phyloP scores from a whole-genome alignment of 2,113 vertebrate genomes.

The Eulemur macaco region DNA sequence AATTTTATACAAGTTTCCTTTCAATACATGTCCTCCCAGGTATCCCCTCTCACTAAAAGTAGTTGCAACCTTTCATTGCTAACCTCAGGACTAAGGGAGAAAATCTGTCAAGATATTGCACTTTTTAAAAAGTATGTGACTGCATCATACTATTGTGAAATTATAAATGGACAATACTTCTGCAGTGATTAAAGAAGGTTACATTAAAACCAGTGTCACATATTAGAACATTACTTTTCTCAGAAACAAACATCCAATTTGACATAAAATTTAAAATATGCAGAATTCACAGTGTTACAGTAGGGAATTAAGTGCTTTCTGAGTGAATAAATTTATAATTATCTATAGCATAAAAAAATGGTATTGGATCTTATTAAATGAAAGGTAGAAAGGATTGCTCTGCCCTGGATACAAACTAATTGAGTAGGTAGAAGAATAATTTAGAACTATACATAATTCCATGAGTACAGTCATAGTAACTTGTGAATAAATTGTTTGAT shows the following conservation, averaged over 20 bases:
- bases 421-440: neutral
- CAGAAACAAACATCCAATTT: neutral
- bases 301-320: neutral
- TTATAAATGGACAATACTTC: neutral
- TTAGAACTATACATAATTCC: neutral
- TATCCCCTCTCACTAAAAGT: neutral
- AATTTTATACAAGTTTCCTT: neutral
- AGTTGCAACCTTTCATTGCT: neutral
- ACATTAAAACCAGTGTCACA: neutral
- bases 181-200: neutral
- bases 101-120: neutral
- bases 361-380: neutral
- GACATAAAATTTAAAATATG: neutral
- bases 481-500: neutral
- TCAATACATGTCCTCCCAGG: neutral
- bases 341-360: neutral
- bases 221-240: neutral
- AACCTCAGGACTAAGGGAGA: neutral
- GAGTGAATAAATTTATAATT: neutral
- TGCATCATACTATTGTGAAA: neutral
- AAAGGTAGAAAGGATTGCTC: neutral
- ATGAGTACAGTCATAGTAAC: neutral
- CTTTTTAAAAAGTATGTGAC: neutral
- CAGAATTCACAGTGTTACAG: neutral
- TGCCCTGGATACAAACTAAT: neutral